phyloP scores from a whole-genome alignment of 2,113 vertebrate species.

The Lonchura striata region DNA sequence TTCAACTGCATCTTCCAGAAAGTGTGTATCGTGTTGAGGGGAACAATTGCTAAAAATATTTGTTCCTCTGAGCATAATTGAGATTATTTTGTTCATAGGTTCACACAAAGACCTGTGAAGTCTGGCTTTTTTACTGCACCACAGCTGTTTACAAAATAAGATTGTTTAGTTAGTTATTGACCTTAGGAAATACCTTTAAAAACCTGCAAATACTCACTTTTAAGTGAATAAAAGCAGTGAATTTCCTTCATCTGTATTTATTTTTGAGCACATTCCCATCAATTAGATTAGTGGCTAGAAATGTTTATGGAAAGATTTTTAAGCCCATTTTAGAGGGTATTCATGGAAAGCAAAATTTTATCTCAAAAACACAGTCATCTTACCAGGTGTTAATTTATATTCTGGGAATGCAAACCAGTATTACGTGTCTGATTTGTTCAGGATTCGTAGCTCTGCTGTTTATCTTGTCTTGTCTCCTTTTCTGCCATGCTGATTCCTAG shows the following conservation, averaged over 20 bases:
- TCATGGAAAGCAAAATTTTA: slow-evolving; percentile 21
- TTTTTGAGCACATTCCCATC: slow-evolving; percentile 13
- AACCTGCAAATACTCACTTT: not conserved
- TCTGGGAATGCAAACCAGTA: not conserved
- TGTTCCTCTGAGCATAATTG: not conserved
- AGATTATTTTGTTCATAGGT: not conserved
- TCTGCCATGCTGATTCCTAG: not conserved
- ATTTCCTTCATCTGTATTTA: slow-evolving; percentile 16
- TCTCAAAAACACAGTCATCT: not conserved
- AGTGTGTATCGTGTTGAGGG: not conserved
- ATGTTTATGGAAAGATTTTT: slow-evolving; percentile 29
- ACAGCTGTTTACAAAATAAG: slow-evolving; percentile 4
- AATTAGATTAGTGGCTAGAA: not conserved
- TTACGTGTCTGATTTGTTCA: not conserved
- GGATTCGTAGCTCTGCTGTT: not conserved
- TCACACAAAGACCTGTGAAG: not conserved
- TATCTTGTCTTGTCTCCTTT: not conserved
- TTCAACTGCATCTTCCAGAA: not conserved
- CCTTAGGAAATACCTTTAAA: not conserved
- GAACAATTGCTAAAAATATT: not conserved
- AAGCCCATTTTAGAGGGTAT: not conserved
- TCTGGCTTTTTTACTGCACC: not conserved
- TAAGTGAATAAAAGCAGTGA: not conserved
- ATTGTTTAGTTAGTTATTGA: not conserved
- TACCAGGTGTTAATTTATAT: not conserved